These are phyloP conservation scores for Phaedon cochleariae DNA, from an alignment of 2,888 invertebrate genomes.

Conservation along the genomic window DNA sequence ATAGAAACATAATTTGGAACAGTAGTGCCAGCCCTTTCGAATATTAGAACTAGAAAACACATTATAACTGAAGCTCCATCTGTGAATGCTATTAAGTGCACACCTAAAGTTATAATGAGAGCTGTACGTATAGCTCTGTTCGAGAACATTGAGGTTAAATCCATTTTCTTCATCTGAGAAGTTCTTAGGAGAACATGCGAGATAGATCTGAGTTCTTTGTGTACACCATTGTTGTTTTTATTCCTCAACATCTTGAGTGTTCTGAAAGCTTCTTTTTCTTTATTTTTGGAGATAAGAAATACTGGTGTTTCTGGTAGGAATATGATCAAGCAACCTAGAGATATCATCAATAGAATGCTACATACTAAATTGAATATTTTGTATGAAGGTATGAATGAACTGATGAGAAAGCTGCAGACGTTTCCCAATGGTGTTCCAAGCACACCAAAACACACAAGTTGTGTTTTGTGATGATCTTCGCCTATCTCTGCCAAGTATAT, in stretches of 20 bases:
- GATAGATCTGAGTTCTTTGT: not conserved
- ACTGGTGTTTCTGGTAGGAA: constrained; percentile 46
- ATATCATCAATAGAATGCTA: constrained; percentile 37
- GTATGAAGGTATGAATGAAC: constrained; percentile 40
- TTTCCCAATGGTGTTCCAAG: constrained; percentile 40
- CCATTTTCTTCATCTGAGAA: not conserved
- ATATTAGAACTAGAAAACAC: constrained; percentile 14
- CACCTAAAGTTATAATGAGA: not conserved
- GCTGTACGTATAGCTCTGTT: not conserved
- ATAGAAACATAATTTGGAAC: not conserved
- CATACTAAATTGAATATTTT: constrained; percentile 38
- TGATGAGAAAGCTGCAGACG: constrained; percentile 41
- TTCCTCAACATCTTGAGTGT: constrained; percentile 54
- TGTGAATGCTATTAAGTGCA: not conserved
- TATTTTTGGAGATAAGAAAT: constrained; percentile 58
- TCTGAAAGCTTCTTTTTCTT: constrained; percentile 68
- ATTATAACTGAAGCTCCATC: constrained; percentile 13
- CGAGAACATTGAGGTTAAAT: not conserved
- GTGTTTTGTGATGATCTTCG: constrained; percentile 79
- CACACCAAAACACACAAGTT: constrained; percentile 65
- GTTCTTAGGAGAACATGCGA: not conserved
- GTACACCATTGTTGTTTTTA: not conserved
- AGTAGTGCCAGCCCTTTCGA: constrained; percentile 13
- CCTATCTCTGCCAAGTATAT: constrained; percentile 89
- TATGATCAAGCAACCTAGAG: constrained; percentile 32